These are phyloP conservation scores for Paramisgurnus dabryanus DNA, from an alignment of 2,113 vertebrate species.

Conservation along the genomic window DNA sequence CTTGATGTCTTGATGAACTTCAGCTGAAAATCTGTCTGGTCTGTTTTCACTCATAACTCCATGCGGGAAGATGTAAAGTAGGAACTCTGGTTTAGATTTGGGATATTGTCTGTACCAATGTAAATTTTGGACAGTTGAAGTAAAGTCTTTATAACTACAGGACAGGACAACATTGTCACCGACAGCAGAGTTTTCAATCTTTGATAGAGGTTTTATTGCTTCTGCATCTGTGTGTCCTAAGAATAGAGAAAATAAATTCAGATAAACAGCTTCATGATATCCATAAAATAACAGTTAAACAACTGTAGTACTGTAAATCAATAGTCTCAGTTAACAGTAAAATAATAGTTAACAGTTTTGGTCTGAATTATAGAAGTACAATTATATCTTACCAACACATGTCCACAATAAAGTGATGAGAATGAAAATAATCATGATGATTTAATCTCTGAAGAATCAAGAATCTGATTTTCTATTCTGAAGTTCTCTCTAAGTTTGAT, in stretches of 20 bases:
- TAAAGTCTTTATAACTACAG: slow-evolving; percentile 17
- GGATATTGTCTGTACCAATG: slow-evolving; percentile 26
- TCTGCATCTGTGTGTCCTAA: background rate
- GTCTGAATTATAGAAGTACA: background rate
- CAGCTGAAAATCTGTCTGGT: background rate
- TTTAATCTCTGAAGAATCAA: background rate
- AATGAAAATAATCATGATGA: slow-evolving; percentile 8
- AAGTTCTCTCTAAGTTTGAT: background rate
- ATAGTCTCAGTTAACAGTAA: too few relatives aligned
- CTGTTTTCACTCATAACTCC: background rate
- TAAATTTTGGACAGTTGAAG: background rate
- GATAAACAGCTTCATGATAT: background rate
- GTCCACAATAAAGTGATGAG: background rate
- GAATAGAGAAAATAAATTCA: background rate
- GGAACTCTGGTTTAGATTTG: slow-evolving; percentile 27
- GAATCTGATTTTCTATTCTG: background rate
- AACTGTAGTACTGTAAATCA: background rate
- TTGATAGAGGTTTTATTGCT: background rate
- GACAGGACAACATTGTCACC: slow-evolving; percentile 8
- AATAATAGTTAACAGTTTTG: too few relatives aligned
- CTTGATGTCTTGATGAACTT: slow-evolving; percentile 3
- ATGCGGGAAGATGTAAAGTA: background rate
- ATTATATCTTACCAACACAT: background rate
- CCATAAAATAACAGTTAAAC: background rate
- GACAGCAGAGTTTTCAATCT: background rate